Evolutionary conservation across 1,140 invertebrate genomes (phyloP).

Genomic region (Acromyrmex charruanus): DNA sequence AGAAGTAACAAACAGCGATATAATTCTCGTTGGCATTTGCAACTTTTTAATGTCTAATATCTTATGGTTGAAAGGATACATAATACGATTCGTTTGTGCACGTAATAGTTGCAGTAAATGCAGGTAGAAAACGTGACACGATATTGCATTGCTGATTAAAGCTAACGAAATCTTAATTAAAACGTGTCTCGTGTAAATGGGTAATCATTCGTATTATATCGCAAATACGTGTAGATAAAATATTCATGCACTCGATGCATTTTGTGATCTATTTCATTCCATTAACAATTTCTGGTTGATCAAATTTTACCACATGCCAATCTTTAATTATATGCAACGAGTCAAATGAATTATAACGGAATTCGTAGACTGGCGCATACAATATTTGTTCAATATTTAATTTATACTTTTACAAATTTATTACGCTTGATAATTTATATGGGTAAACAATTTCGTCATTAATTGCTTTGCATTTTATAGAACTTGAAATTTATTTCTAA

Average conservation of each 20-base stretch:
- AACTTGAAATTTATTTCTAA: background rate
- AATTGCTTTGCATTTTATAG: background rate
- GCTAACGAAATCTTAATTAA: slow-evolving; percentile 54
- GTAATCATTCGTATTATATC: slow-evolving; percentile 50
- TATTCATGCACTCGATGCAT: slow-evolving; percentile 36
- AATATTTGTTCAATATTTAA: background rate
- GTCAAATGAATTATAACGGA: slow-evolving; percentile 41
- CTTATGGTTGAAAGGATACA: slow-evolving; percentile 9
- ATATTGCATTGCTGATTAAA: slow-evolving; percentile 35
- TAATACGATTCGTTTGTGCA: slow-evolving; percentile 39
- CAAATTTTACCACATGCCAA: slow-evolving; percentile 37
- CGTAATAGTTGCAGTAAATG: background rate
- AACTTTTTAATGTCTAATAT: slow-evolving; percentile 54
- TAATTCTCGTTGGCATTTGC: slow-evolving; percentile 48
- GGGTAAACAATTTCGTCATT: background rate
- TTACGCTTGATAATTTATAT: background rate
- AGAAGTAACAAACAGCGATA: slow-evolving; percentile 59
- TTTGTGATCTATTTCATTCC: slow-evolving; percentile 36
- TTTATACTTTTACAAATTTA: background rate
- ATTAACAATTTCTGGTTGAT: slow-evolving; percentile 49
- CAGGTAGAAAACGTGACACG: background rate
- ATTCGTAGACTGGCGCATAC: background rate
- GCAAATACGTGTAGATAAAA: slow-evolving; percentile 30
- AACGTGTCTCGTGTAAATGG: slow-evolving; percentile 45
- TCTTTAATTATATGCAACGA: slow-evolving; percentile 42